A percentile compares a stretch with the other conserved stretches of the same genome.
These are phyloP conservation scores for Macrocentrus cingulum DNA, from an alignment of 1,140 invertebrate genomes.

Conservation along the genomic window DNA sequence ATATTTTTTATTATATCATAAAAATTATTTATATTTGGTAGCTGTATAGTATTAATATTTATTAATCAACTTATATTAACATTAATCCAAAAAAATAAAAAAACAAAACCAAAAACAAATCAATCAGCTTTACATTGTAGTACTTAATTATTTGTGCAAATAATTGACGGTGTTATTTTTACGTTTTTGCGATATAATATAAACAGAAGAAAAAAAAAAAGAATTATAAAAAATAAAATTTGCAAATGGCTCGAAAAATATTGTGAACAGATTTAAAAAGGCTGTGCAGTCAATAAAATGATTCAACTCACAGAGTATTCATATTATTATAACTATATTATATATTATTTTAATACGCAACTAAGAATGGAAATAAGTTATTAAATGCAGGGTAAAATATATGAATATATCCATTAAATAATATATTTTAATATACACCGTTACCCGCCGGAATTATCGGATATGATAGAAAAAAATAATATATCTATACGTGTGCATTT, in stretches of 20 bases:
- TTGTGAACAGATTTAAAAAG: slow-evolving; percentile 50
- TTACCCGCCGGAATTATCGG: no score
- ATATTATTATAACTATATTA: slow-evolving; percentile 9
- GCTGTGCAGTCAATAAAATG: slow-evolving; percentile 56
- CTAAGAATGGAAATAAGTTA: not conserved
- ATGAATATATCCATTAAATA: slow-evolving; percentile 32
- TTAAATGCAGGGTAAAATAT: not conserved
- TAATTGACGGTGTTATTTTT: slow-evolving; percentile 2
- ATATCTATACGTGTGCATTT: no score
- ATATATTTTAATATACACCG: slow-evolving; percentile 11
- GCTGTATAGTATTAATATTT: no score
- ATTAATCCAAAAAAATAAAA: no score
- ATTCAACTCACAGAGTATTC: slow-evolving; percentile 36
- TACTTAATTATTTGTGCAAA: not conserved
- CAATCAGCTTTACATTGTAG: not conserved
- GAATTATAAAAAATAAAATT: slow-evolving; percentile 11
- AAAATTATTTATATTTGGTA: no score
- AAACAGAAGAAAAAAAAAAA: not conserved
- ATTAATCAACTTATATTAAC: no score
- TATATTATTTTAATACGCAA: not conserved
- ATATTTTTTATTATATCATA: no score
- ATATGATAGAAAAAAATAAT: no score
- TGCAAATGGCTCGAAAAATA: slow-evolving; percentile 33
- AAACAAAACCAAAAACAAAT: not conserved
- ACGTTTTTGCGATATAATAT: not conserved